Conservation (phyloP, 1,140 invertebrate species). For the Calephelis nemesis region DNA sequence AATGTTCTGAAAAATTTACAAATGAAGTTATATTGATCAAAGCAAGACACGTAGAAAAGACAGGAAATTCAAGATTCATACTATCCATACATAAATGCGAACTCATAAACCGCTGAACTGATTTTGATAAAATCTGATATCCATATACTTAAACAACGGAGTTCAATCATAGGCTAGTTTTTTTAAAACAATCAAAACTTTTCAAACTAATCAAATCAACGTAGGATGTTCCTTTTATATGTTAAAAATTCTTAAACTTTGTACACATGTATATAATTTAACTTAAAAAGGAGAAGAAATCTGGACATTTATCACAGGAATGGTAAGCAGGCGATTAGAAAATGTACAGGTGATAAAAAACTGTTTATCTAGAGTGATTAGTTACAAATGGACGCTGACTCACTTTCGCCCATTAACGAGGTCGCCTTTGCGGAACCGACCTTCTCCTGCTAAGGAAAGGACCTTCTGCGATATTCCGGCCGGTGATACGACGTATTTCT, state of each 20-base stretch:
- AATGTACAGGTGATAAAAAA: slow-evolving; percentile 17
- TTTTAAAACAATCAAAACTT: too few species aligned
- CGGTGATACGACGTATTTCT: slow-evolving; percentile 19
- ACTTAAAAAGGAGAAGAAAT: neutral
- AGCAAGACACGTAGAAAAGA: too few species aligned
- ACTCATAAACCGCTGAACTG: neutral
- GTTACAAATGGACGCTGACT: slow-evolving; percentile 27
- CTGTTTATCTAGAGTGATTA: slow-evolving; percentile 18
- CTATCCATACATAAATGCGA: too few species aligned
- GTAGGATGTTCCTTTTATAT: too few species aligned
- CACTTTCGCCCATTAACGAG: slow-evolving; percentile 31
- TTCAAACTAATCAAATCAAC: too few species aligned
- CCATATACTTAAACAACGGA: too few species aligned
- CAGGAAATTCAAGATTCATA: too few species aligned
- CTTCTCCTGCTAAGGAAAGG: slow-evolving; percentile 35
- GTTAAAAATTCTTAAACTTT: neutral
- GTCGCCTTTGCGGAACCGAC: slow-evolving; percentile 34
- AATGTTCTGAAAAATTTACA: too few species aligned
- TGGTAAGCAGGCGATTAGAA: slow-evolving; percentile 18
- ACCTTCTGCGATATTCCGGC: slow-evolving; percentile 26
- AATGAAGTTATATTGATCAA: too few species aligned
- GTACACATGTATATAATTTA: neutral
- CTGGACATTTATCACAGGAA: slow-evolving; percentile 5
- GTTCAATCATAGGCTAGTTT: too few species aligned
- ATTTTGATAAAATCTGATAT: neutral